Conservation (phyloP, 2,797 vertebrate genomes). For the Oophaga sylvatica region DNA sequence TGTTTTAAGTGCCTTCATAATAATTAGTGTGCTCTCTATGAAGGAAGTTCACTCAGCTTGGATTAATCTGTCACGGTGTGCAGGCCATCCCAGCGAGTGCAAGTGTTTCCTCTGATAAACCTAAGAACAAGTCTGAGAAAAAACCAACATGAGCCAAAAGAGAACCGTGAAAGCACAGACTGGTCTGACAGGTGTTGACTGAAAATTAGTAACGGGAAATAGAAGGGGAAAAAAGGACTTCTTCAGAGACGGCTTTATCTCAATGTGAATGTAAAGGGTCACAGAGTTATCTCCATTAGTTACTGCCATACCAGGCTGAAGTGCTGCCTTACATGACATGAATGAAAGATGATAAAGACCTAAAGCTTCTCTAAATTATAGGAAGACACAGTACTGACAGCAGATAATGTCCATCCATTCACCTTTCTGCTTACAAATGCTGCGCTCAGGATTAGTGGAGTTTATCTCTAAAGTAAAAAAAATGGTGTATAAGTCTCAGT, state of each 20-base stretch:
- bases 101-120: slow-evolving; percentile 99
- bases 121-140: slow-evolving; percentile 75
- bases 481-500: neutral
- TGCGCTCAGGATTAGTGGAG: neutral
- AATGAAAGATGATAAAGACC: slow-evolving; percentile 60
- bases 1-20: slow-evolving; percentile 89
- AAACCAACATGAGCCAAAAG: slow-evolving; percentile 69
- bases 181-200: slow-evolving; percentile 91
- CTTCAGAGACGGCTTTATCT: slow-evolving; percentile 82
- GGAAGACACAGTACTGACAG: neutral
- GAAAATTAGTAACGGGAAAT: slow-evolving; percentile 87
- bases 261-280: slow-evolving; percentile 70
- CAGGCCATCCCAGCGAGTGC: slow-evolving; percentile 93
- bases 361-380: slow-evolving; percentile 22
- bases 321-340: slow-evolving; percentile 60
- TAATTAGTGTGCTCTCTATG: slow-evolving; percentile 97
- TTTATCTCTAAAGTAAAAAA: neutral
- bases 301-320: slow-evolving; percentile 59
- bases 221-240: slow-evolving; percentile 66
- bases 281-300: slow-evolving; percentile 70
- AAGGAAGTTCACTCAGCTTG: slow-evolving; percentile 96
- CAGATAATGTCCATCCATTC: slow-evolving; percentile 9
- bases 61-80: slow-evolving; percentile 95
- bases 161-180: slow-evolving; percentile 69
- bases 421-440: neutral